phyloP scores from a whole-genome alignment of 2,888 invertebrate species.

The Drepanosiphum platanoidis region DNA sequence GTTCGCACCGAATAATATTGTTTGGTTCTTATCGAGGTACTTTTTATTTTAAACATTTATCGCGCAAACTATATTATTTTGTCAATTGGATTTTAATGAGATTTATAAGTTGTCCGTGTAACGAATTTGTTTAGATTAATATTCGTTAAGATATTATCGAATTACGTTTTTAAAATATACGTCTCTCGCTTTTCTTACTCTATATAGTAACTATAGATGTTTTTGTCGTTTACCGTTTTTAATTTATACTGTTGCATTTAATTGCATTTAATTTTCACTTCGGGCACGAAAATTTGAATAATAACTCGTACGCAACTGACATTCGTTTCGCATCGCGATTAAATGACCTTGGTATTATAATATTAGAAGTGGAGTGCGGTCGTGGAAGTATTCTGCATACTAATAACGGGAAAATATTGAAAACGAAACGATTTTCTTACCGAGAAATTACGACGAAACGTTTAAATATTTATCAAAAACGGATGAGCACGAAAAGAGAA shows the following conservation, averaged over 20 bases:
- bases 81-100: neutral
- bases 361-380: neutral
- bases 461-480: neutral
- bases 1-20: too few relatives aligned
- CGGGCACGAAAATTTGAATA: slow-evolving; percentile 3
- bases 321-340: slow-evolving; percentile 1
- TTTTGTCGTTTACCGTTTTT: slow-evolving; percentile 30
- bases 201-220: neutral
- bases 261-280: slow-evolving; percentile 33
- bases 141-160: neutral
- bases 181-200: neutral
- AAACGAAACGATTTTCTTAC: neutral
- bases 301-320: slow-evolving; percentile 15
- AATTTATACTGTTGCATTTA: slow-evolving; percentile 34
- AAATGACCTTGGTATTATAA: neutral
- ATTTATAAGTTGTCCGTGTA: neutral
- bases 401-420: neutral
- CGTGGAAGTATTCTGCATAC: neutral
- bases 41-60: neutral
- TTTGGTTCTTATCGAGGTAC: neutral
- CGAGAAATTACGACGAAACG: neutral
- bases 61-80: neutral
- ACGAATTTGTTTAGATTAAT: neutral
- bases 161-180: neutral
- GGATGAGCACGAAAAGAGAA: neutral